Evolutionary conservation across 2,113 vertebrate genomes (phyloP), one percentile per base, ranked within the genome.

Genomic region (Grallaria varia): DNA sequence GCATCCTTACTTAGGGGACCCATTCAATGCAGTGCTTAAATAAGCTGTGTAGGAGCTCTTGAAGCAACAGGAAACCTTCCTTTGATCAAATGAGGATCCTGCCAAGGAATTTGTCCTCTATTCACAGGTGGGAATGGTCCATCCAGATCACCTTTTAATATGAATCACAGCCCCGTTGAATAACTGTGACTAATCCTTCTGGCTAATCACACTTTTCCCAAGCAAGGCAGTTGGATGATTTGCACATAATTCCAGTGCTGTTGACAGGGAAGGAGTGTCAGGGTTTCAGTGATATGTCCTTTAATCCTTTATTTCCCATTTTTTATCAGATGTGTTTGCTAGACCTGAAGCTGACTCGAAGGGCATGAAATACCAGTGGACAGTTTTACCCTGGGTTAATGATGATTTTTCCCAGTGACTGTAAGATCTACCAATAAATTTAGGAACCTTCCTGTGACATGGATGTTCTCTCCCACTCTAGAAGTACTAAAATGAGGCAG

Each of bases 361-460:
- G 37, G 25, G 14, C n/a, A 56, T 35, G 31, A 92, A 90, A 90
- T 93, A 66, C 25, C 53, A 30, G 10, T 18, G 19, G 35, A 18
- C 15, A 21, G 8, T 18, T 87, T 85, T 83, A 85, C 25, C 94
- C 24, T 31, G 53, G 49, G 22, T 80, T 56, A n/a, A 23, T 16
- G 23, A 73, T 60, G 30, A 14, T 27, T 84, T 60, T 44, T 52
- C 28, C 55, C n/a, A 67, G 23, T 55, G 31, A 62, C 73, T 68
- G 0, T 37, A 45, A 52, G 37, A 66, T 39, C 37, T 75, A 44
- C 33, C 50, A 67, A 39, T 50, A 31, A 69, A 83, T 95, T 69
- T 60, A 62, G 45, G 40, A 93, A 76, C 37, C 27, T 72, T 17
- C 8, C 10, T 0, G 0, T 0, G 0, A n/a, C 3, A 42, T 63